These are phyloP conservation scores for Dryas iulia DNA, from an alignment of 1,140 invertebrate genomes.

Conservation along the genomic window DNA sequence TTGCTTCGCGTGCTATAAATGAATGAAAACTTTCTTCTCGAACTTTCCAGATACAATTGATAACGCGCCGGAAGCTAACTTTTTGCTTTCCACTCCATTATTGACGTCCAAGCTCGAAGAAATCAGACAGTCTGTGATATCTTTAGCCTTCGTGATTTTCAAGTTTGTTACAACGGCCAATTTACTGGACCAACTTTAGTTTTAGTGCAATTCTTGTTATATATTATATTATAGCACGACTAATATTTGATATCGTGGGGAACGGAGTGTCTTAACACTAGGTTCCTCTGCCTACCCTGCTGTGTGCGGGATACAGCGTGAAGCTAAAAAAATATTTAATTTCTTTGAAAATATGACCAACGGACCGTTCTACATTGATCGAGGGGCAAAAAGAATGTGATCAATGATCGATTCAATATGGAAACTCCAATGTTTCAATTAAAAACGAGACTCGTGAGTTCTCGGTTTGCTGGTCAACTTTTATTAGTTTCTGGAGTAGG, in stretches of 20 bases:
- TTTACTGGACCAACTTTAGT: conserved; percentile 6
- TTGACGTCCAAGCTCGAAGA: conserved; percentile 55
- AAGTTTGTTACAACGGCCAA: conserved; percentile 21
- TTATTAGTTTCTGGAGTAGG: conserved; percentile 68
- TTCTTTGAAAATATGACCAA: background rate
- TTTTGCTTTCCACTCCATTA: conserved; percentile 66
- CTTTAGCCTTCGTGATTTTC: conserved; percentile 37
- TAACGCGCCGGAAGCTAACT: conserved; percentile 66
- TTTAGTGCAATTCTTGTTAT: conserved; percentile 1
- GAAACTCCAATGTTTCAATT: conserved; percentile 65
- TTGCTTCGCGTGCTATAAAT: conserved; percentile 65
- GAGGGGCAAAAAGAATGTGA: conserved; percentile 23
- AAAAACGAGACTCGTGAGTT: conserved; percentile 62
- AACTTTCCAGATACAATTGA: conserved; percentile 67
- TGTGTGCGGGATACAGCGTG: too few species aligned
- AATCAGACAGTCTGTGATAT: conserved; percentile 46
- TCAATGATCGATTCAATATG: conserved; percentile 47
- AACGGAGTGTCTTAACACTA: too few species aligned
- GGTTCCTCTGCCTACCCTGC: too few species aligned
- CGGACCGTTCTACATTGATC: background rate
- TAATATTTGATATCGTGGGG: background rate
- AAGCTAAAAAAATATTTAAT: background rate
- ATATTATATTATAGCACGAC: background rate
- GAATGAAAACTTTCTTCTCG: conserved; percentile 64
- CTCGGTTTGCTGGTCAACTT: conserved; percentile 68